Percentiles rank a stretch among this genome's conserved stretches.
Evolutionary conservation across 2,797 vertebrate species (phyloP).

Genomic region (Bucorvus abyssinicus): DNA sequence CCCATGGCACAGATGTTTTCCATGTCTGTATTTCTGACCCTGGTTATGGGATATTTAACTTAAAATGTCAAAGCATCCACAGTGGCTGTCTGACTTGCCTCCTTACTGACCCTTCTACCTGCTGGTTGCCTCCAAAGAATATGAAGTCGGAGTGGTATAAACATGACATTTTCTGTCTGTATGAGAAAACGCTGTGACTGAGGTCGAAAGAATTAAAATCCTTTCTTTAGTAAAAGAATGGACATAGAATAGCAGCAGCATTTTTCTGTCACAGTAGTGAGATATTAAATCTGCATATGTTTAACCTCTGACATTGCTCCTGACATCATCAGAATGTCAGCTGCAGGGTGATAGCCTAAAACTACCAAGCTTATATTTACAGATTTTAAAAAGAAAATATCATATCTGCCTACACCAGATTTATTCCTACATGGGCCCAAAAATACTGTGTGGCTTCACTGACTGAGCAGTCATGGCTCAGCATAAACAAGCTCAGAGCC

Average conservation of each 20-base stretch:
- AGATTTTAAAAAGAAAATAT: neutral
- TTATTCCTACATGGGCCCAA: neutral
- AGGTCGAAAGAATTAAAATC: neutral
- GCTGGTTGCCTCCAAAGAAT: neutral
- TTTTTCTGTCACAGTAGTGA: neutral
- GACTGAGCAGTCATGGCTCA: neutral
- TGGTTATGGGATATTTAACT: neutral
- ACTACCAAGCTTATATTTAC: neutral
- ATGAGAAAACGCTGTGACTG: neutral
- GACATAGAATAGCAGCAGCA: neutral
- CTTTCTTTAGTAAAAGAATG: neutral
- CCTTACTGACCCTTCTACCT: neutral
- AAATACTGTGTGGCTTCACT: neutral
- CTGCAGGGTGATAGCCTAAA: neutral
- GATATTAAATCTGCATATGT: neutral
- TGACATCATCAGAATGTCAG: neutral
- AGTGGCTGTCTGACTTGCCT: neutral
- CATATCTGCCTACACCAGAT: neutral
- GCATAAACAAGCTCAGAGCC: neutral
- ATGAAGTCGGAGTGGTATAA: neutral
- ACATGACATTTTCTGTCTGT: rapidly evolving
- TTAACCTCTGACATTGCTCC: neutral
- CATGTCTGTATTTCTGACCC: neutral
- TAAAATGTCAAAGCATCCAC: neutral
- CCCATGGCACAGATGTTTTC: neutral